These are phyloP conservation scores for Centrocercus urophasianus DNA, from an alignment of 2,113 vertebrate genomes.

Conservation along the genomic window DNA sequence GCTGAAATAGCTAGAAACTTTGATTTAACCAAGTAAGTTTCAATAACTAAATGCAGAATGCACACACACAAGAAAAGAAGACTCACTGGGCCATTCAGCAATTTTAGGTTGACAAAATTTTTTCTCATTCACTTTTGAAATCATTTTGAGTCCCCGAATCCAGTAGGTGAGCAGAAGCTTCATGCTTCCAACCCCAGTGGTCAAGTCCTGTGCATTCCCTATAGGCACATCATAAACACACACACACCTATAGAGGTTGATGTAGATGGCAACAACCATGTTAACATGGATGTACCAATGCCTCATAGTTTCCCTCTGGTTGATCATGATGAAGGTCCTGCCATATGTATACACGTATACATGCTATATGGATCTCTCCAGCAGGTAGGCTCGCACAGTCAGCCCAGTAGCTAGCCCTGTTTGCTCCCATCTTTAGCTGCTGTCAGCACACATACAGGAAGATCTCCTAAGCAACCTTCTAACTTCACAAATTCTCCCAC, in stretches of 20 bases:
- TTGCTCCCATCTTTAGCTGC: accelerated
- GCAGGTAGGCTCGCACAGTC: neutral
- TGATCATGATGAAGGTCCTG: neutral
- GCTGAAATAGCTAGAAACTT: neutral
- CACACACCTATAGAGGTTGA: neutral
- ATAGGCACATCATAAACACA: too few relatives aligned
- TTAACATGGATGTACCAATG: neutral
- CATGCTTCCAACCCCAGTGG: too few relatives aligned
- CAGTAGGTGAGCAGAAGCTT: neutral
- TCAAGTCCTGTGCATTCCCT: too few relatives aligned
- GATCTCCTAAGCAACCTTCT: neutral
- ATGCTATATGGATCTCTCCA: neutral
- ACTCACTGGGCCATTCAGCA: neutral
- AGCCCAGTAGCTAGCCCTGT: too few relatives aligned
- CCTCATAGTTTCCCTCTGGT: neutral
- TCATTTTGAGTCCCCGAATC: neutral
- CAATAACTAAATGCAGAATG: neutral
- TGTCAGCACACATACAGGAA: neutral
- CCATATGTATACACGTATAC: accelerated
- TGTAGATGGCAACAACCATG: neutral
- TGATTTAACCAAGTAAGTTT: neutral
- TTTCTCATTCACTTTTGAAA: neutral
- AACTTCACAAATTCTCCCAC: neutral
- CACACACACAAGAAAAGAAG: neutral
- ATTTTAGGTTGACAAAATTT: neutral